Evolutionary conservation across 2,113 vertebrate genomes (phyloP), one percentile per base, ranked within the genome.

Genomic region (Antechinus flavipes): DNA sequence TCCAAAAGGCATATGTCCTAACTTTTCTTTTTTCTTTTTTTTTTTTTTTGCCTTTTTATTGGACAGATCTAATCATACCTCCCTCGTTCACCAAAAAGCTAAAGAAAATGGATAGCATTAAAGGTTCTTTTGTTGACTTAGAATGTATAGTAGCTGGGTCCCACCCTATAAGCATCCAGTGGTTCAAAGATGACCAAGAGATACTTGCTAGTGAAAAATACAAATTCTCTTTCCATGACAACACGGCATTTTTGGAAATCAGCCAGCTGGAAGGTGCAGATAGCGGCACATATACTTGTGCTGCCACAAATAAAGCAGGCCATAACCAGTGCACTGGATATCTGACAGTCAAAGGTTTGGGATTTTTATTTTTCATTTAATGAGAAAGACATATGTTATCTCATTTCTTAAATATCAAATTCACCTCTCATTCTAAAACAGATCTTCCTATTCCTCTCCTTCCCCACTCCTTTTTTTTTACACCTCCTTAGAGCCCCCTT

Each of bases 101-200:
- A 93, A 99, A 99, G 98, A 99, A 99, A 98, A 99, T 98, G 97
- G 99, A 99, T 98, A 99, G 99, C 95, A 99, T 99, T 97, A 99
- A 99, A 98, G 99, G 99, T 5, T 99, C 99, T 46, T 99, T 99
- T 94, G 99, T 99, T 93, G 99, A 99, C 89, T 98, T 99, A 98
- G 99, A 99, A 90, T 99, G 99, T 94, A 99, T 99, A 93, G 99
- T 99, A 49, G 99, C 99, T 92, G 99, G 99, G 89, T 99, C 99
- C 0, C 99, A 99, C 98, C 99, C 99, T 4, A 99, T 99, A 98
- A 99, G 98, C 93, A 98, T 99, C 90, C 99, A 99, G 7, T 99
- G 99, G 99, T 99, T 99, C 97, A 99, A 99, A 98, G 99, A 99
- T 0, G 99, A 99, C 93, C 99, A 98, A 96, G 99, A 99, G 98